Conservation (phyloP, 2,797 vertebrate genomes). For the Acanthis flammea region DNA sequence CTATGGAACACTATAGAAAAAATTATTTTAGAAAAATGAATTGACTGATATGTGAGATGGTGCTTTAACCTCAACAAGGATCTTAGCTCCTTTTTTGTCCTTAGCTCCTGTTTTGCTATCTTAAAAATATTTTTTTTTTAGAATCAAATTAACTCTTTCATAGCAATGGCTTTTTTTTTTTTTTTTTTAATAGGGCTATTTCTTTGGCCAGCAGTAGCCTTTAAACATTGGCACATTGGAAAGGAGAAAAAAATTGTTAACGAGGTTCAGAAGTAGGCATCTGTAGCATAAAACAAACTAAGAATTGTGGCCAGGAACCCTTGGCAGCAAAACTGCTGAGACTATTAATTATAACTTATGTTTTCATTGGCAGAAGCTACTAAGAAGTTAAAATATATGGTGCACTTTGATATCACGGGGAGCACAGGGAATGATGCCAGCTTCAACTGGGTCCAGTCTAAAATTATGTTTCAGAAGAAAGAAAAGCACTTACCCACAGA, state of each 20-base stretch:
- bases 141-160: not conserved
- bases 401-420: slow-evolving; percentile 20
- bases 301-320: not conserved
- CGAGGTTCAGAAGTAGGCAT: not conserved
- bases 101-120: not conserved
- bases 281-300: slow-evolving; percentile 25
- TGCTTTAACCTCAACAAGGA: not conserved
- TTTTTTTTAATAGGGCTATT: not conserved
- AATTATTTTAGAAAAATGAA: not conserved
- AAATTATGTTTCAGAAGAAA: slow-evolving; percentile 29
- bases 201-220: not conserved
- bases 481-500: slow-evolving; percentile 14
- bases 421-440: slow-evolving; percentile 7
- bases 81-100: not conserved
- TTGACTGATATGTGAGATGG: not conserved
- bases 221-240: not conserved
- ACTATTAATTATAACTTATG: slow-evolving; percentile 56
- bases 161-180: accelerated
- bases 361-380: slow-evolving; percentile 44
- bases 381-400: slow-evolving; percentile 51
- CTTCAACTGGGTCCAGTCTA: slow-evolving; percentile 3
- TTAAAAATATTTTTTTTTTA: not conserved
- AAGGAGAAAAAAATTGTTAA: not conserved
- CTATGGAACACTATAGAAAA: not conserved
- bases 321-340: slow-evolving; percentile 43